A percentile compares a stretch with the other conserved stretches of the same genome.
Conservation (phyloP, 1,140 invertebrate species). For the Nasonia longicornis region DNA sequence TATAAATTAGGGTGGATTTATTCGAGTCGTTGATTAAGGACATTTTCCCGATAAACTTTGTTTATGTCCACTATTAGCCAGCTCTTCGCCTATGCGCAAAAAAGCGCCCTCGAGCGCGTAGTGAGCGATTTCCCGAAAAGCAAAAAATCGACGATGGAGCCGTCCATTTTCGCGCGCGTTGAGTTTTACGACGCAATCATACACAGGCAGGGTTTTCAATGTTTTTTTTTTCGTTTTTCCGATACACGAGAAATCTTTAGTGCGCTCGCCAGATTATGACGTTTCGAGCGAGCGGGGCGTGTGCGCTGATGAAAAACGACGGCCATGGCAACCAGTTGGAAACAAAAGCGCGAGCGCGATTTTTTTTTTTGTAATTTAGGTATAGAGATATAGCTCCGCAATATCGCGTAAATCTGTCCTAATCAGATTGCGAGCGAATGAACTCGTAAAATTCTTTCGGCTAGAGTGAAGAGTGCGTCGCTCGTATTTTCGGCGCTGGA, state of each 20-base stretch:
- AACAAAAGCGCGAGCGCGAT: no score
- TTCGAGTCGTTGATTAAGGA: conserved; percentile 22
- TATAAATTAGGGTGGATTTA: conserved; percentile 30
- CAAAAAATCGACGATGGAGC: background rate
- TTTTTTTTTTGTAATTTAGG: background rate
- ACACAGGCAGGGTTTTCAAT: background rate
- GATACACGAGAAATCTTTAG: background rate
- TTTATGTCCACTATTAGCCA: background rate
- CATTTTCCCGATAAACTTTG: conserved; percentile 25
- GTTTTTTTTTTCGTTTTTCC: background rate
- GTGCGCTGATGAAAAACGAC: no score
- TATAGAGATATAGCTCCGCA: background rate
- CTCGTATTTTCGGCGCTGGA: no score
- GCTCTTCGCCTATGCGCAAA: background rate
- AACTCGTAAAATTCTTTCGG: background rate
- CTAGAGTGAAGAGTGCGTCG: no score
- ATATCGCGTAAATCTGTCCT: conserved; percentile 6
- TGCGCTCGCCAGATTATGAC: background rate
- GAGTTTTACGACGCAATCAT: background rate
- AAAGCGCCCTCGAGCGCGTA: background rate
- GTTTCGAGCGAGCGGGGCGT: background rate
- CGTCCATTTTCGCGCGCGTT: background rate
- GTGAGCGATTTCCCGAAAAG: background rate
- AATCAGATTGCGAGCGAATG: background rate
- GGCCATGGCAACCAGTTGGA: no score